Base-by-base conservation (phyloP, 2,113 vertebrate genomes). In the Eonycteris spelaea region DNA sequence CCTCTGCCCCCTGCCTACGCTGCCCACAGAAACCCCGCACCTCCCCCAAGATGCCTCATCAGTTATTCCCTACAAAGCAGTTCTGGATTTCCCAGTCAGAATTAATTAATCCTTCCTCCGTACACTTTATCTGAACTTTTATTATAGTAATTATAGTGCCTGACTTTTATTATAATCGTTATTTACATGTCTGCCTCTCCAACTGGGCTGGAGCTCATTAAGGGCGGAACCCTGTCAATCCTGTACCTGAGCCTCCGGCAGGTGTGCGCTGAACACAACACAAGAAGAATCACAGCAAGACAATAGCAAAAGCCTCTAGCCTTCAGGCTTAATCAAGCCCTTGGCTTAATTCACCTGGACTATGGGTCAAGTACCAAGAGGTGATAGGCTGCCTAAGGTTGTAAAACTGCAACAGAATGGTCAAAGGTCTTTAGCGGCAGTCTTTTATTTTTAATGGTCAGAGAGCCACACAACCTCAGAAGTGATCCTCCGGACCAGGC, bases 71-170 rank as follows among this genome's bases (percentile, higher is more conserved):
- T 88, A 24, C 91, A 40, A 96, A 93, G 87, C 53, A 75, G 65
- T 94, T 90, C 87, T 0, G 2, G 68, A 88, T 87, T 79, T 94
- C 95, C 87, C 15, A 59, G 79, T 75, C 35, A 73, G 92, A 77
- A 96, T 95, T 94, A 95, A 97, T 95, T 96, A 78, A 96, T 91
- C 82, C 93, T 91, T 51, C 80, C 45, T 68, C 92, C 4, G 12
- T 88, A 73, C 30, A 65, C 80, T 94, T 92, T 95, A 63, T 96
- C 71, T 96, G 94, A 96, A 95, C 92, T 95, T 96, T 94, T 90
- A 95, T 92, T 83, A 68, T 30, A 88, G 90, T 91, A 79, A 97
- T 95, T 80, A 80, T 19, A 73, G 92, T n/a, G 79, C 86, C 94
- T 90, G 94, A 96, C 90, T 96, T 95, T 95, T 95, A 92, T 92